Percentiles rank a stretch among this genome's conserved stretches.
phyloP scores from a whole-genome alignment of 2,113 vertebrate genomes.

The Echinops telfairi region DNA sequence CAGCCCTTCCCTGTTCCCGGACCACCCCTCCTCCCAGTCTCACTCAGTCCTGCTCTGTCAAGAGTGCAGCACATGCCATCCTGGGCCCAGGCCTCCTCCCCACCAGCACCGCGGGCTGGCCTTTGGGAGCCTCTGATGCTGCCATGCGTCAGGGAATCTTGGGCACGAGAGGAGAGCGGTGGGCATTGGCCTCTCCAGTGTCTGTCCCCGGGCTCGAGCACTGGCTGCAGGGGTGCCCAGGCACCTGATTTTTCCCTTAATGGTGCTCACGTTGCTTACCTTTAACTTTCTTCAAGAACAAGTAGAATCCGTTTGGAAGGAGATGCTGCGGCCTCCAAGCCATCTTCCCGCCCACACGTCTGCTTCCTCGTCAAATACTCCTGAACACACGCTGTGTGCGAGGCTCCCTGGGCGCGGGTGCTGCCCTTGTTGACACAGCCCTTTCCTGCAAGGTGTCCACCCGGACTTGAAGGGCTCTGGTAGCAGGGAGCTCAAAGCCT shows the following conservation, averaged over 20 bases:
- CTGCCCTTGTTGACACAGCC: not conserved
- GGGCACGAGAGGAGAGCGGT: too few relatives aligned
- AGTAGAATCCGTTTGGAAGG: not conserved
- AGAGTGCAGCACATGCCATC: not conserved
- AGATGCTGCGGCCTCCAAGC: not conserved
- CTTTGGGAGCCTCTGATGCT: not conserved
- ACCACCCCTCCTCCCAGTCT: not conserved
- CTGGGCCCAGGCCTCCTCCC: not conserved
- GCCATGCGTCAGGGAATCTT: not conserved
- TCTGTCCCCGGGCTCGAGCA: not conserved
- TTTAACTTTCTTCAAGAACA: not conserved
- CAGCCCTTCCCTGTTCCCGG: not conserved
- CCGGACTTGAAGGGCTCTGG: not conserved
- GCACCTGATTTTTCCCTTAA: not conserved
- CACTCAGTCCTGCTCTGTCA: not conserved
- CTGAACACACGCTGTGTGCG: not conserved
- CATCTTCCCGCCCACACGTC: not conserved
- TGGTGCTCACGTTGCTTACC: not conserved
- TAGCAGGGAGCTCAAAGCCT: not conserved
- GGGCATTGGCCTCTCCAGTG: not conserved
- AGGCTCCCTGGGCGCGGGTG: not conserved
- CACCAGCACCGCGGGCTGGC: not conserved
- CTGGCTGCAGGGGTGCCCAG: not conserved
- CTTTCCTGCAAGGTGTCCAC: not conserved
- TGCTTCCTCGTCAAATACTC: not conserved